Base-by-base conservation (phyloP, 2,113 vertebrate species). In the Harpagus bidentatus region DNA sequence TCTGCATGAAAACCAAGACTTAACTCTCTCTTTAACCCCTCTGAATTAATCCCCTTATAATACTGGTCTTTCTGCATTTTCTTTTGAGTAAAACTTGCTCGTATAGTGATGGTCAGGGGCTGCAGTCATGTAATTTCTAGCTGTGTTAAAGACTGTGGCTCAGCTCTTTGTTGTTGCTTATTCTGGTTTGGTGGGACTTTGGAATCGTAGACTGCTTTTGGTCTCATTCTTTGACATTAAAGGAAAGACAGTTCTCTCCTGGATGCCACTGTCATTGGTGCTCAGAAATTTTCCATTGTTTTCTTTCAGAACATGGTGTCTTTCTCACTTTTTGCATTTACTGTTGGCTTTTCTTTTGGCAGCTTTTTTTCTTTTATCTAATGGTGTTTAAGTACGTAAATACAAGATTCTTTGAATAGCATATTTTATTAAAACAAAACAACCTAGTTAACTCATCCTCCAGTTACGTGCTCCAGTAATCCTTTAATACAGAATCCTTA, bases 341-440 rank as follows among this genome's bases (percentile, higher is more conserved):
- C n/a, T 85, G 23, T 69, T 93, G 45, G 20, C 56, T 93, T 93
- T 82, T 62, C 36, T 66, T 88, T 91, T 88, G 82, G 53, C 34
- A 90, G 32, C 9, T 12, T 66, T 70, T 71, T 83, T 74, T 21
- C 21, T 73, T 91, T 53, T 79, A 45, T 87, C 34, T 90, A 79
- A 53, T 32, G 28, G 23, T 82, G 10, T 82, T 94, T 87, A 69
- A 82, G 66, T 62, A 91, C 53, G 62, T 88, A 91, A 91, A 86
- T 70, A 82, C 0, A 3, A 82, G 34, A 62, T 31, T 58, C 47
- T 80, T 88, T 93, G 53, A 91, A 77, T 36, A 86, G 52, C 45
- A 38, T 80, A 82, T 83, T 96, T 93, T 88, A 80, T 77, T 95
- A 66, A 87, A 91, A 95, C 36, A 88, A 53, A 79, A 26, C 53